phyloP scores from a whole-genome alignment of 2,888 invertebrate genomes.

The Drosophila basisetae region DNA sequence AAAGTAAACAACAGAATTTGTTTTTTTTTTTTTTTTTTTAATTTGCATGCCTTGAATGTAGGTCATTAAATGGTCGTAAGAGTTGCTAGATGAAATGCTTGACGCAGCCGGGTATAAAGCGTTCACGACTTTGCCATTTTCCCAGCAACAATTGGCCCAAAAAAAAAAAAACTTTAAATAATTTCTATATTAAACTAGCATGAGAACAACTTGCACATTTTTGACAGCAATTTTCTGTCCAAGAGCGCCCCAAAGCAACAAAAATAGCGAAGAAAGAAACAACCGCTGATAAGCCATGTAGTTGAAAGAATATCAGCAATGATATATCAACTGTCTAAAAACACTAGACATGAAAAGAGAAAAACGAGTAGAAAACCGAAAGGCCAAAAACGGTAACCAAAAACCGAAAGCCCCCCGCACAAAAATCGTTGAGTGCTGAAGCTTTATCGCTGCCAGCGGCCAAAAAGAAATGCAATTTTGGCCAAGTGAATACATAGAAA shows the following conservation, averaged over 20 bases:
- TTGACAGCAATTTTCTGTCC: slow-evolving; percentile 65
- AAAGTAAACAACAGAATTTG: slow-evolving; percentile 19
- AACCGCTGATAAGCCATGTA: slow-evolving; percentile 57
- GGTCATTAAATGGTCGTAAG: slow-evolving; percentile 58
- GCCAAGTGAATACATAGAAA: slow-evolving; percentile 39
- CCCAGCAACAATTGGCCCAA: slow-evolving; percentile 54
- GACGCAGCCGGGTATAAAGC: slow-evolving; percentile 49
- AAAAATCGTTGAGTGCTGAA: slow-evolving; percentile 56
- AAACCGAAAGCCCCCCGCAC: slow-evolving; percentile 23
- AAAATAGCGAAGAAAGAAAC: slow-evolving; percentile 11
- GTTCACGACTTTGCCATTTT: slow-evolving; percentile 65
- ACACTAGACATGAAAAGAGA: slow-evolving; percentile 16
- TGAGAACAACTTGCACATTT: slow-evolving; percentile 72
- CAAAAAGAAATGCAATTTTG: slow-evolving; percentile 73
- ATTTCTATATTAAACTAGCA: slow-evolving; percentile 79
- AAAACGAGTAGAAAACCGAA: neutral
- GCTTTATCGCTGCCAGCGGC: slow-evolving; percentile 64
- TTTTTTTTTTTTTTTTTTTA: slow-evolving; percentile 9
- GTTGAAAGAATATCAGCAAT: slow-evolving; percentile 70
- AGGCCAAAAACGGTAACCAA: slow-evolving; percentile 7
- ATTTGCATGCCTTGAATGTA: slow-evolving; percentile 55
- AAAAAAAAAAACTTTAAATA: slow-evolving; percentile 57
- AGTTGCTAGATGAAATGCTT: slow-evolving; percentile 49
- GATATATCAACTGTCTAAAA: slow-evolving; percentile 72
- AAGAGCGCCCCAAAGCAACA: slow-evolving; percentile 48